phyloP scores from a whole-genome alignment of 2,888 invertebrate genomes.

The Caenorhabditis becei region DNA sequence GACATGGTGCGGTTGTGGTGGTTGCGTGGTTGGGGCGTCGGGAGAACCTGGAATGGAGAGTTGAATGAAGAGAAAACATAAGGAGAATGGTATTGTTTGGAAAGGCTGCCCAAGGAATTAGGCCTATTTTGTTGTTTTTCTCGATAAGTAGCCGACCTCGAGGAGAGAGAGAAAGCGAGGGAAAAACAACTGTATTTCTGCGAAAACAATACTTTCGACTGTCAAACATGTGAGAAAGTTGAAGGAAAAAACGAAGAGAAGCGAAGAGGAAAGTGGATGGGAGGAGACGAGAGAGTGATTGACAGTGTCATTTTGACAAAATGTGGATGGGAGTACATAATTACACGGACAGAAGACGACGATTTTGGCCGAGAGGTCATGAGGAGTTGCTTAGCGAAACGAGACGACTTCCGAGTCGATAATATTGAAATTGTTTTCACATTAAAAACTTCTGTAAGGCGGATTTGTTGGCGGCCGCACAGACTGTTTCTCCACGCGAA shows the following conservation, averaged over 20 bases:
- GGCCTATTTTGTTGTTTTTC: not conserved
- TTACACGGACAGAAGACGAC: slow-evolving; percentile 32
- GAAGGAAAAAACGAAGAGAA: slow-evolving; percentile 5
- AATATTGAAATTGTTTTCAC: slow-evolving; percentile 13
- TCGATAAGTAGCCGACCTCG: not conserved
- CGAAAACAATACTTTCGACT: slow-evolving; percentile 1
- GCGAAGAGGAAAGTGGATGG: slow-evolving; percentile 2
- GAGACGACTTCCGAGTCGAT: not conserved
- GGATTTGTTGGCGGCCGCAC: slow-evolving; percentile 6
- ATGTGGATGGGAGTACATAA: slow-evolving; percentile 43
- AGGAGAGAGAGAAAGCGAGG: not conserved
- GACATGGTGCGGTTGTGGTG: slow-evolving; percentile 50
- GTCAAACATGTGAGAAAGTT: not conserved
- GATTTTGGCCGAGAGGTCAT: slow-evolving; percentile 13
- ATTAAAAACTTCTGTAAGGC: slow-evolving; percentile 5
- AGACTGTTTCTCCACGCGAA: slow-evolving; percentile 30
- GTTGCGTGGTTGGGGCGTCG: slow-evolving; percentile 67
- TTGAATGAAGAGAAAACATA: not conserved
- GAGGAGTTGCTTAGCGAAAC: slow-evolving; percentile 12
- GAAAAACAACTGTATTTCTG: slow-evolving; percentile 15
- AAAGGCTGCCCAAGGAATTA: not conserved
- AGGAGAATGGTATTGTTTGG: slow-evolving; percentile 1
- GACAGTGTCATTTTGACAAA: slow-evolving; percentile 44
- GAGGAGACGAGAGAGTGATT: slow-evolving; percentile 29
- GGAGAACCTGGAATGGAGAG: slow-evolving; percentile 73